A percentile compares a stretch with the other conserved stretches of the same genome.
Evolutionary conservation across 2,888 invertebrate genomes (phyloP).

Genomic region (Athrips mouffetella): DNA sequence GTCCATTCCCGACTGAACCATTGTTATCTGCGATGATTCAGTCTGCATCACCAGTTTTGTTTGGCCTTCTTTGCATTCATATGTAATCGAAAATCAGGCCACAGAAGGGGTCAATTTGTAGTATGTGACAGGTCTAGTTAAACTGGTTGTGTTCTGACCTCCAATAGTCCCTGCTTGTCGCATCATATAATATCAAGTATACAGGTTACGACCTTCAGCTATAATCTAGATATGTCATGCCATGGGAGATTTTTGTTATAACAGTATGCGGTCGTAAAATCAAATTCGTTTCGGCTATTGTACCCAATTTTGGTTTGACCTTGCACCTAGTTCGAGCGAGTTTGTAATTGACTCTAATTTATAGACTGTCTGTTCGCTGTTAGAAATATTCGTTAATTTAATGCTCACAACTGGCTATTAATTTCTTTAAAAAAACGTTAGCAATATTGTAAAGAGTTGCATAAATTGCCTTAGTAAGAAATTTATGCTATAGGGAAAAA

Average conservation of each 20-base stretch:
- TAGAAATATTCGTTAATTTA: neutral
- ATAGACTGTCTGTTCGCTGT: constrained; percentile 1
- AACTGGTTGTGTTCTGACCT: constrained; percentile 41
- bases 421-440: constrained; percentile 3
- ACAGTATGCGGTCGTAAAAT: constrained; percentile 37
- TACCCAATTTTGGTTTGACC: constrained; percentile 12
- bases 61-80: constrained; percentile 35
- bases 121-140: constrained; percentile 28
- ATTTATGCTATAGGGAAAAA: constrained; percentile 10
- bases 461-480: neutral
- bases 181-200: constrained; percentile 54
- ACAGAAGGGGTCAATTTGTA: constrained; percentile 18
- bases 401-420: neutral
- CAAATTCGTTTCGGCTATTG: constrained; percentile 45
- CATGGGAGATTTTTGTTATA: constrained; percentile 37
- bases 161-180: constrained; percentile 33
- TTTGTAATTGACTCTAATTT: constrained; percentile 7
- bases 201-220: constrained; percentile 55
- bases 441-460: constrained; percentile 3
- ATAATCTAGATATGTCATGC: constrained; percentile 51
- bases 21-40: constrained; percentile 53
- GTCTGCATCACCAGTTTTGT: constrained; percentile 36
- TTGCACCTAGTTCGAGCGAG: constrained; percentile 8
- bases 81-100: constrained; percentile 17
- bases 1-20: constrained; percentile 35